Base-by-base conservation (phyloP, 2,797 vertebrate species). In the Salarias fasciatus region DNA sequence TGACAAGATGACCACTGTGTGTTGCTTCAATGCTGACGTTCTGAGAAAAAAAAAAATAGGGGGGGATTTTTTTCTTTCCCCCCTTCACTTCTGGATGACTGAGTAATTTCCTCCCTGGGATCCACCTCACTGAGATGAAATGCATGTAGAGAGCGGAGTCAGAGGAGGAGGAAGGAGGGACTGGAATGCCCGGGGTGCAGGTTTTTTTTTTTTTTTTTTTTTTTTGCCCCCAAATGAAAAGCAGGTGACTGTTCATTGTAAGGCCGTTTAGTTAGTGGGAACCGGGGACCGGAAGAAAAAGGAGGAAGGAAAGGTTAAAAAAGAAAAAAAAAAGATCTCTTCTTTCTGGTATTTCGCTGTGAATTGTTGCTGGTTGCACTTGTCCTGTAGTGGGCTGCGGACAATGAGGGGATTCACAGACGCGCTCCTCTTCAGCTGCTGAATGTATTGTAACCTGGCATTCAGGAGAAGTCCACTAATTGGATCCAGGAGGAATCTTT, bases 231-330 rank as follows among this genome's bases (percentile, higher is more conserved):
- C 53, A 92, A 94, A 94, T 93, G 88, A 91, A 91, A 92, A 93
- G 89, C 93, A 94, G 92, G 89, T 92, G 92, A 93, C 88, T 80
- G 69, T 85, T 86, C 83, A 84, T 83, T 79, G 83, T 86, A 60
- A 80, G 84, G 66, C 54, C 55, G 36, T 65, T 85, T 58, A 72
- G 75, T 77, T 69, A 63, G 73, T 86, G 82, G 84, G 89, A 90
- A 89, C 80, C 10, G 10, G 70, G 79, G 85, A 85, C 65, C 15
- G 54, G 77, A 85, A 79, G 78, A 83, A 81, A 86, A 66, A 69
- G 42, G 64, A 79, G 69, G 67, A 77, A 79, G 76, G 51, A 78
- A 71, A 72, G 57, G 50, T 63, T 13, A 64, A 38, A 58, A 63
- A 35, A 52, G 13, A 64, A 42, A 53, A 63, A 40, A 52, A 24